These are phyloP conservation scores for Pocota personata DNA, from an alignment of 2,888 invertebrate species.

Conservation along the genomic window DNA sequence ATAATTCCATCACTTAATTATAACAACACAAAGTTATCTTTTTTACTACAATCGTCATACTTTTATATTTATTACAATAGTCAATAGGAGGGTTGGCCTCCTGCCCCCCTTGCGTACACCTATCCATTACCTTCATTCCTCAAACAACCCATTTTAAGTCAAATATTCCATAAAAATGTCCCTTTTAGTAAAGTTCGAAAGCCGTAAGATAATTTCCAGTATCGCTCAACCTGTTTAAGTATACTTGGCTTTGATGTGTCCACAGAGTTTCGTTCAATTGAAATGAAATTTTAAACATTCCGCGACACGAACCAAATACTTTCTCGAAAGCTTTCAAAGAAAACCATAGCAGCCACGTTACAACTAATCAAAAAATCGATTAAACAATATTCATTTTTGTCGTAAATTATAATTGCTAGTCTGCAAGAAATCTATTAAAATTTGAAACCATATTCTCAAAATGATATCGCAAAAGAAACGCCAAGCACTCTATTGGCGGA, in stretches of 20 bases:
- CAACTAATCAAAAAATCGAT: background rate
- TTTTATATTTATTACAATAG: too few relatives aligned
- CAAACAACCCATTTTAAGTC: too few relatives aligned
- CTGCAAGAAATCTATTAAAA: background rate
- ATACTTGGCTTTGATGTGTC: background rate
- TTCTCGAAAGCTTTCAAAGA: background rate
- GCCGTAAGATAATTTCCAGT: background rate
- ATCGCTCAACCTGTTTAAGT: background rate
- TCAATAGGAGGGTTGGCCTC: too few relatives aligned
- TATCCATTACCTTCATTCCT: too few relatives aligned
- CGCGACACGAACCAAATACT: background rate
- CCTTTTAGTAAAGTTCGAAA: too few relatives aligned
- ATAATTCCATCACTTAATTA: too few relatives aligned
- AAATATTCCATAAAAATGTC: too few relatives aligned
- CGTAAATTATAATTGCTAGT: background rate
- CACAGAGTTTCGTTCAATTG: background rate
- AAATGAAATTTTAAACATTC: background rate
- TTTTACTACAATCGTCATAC: too few relatives aligned
- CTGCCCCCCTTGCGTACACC: too few relatives aligned
- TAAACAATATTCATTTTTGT: background rate
- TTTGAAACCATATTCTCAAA: background rate
- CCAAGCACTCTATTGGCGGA: conserved; percentile 78
- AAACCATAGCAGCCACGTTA: conserved; percentile 9
- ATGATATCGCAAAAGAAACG: conserved; percentile 10
- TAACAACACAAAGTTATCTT: too few relatives aligned